phyloP scores from a whole-genome alignment of 2,888 invertebrate species.

The Zelleria hepariella region DNA sequence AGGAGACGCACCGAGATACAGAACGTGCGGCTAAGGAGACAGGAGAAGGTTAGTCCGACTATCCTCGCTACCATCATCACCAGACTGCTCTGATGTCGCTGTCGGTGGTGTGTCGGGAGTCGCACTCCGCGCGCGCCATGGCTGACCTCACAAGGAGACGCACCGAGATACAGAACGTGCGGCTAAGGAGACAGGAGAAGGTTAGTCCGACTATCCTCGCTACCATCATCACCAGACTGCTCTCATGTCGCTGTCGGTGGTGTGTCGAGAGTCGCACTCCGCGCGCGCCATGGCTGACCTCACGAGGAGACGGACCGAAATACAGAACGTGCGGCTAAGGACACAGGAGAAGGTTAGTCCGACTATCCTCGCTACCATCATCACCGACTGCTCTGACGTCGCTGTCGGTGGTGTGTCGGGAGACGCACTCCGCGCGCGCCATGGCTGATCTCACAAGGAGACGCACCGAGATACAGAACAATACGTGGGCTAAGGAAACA shows the following conservation, averaged over 20 bases:
- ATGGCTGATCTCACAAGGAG: conserved; percentile 83
- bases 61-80: no score
- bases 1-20: conserved; percentile 79
- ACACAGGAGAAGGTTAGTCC: conserved; percentile 75
- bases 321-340: conserved; percentile 74
- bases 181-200: conserved; percentile 75
- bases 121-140: conserved; percentile 75
- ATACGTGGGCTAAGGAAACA: no score
- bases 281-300: conserved; percentile 82
- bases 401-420: conserved; percentile 81
- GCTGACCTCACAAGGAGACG: conserved; percentile 84
- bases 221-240: no score
- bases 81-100: conserved; percentile 92
- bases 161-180: conserved; percentile 76
- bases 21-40: conserved; percentile 73
- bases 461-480: conserved; percentile 77
- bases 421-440: conserved; percentile 74
- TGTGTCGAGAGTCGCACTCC: conserved; percentile 75
- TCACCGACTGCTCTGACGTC: no score
- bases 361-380: no score
- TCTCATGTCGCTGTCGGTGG: conserved; percentile 90
- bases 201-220: conserved; percentile 46
- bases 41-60: conserved; percentile 70
- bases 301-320: conserved; percentile 77
- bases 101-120: conserved; percentile 80